Evolutionary conservation across 2,113 vertebrate genomes (phyloP).

Genomic region (Piprites chloris): DNA sequence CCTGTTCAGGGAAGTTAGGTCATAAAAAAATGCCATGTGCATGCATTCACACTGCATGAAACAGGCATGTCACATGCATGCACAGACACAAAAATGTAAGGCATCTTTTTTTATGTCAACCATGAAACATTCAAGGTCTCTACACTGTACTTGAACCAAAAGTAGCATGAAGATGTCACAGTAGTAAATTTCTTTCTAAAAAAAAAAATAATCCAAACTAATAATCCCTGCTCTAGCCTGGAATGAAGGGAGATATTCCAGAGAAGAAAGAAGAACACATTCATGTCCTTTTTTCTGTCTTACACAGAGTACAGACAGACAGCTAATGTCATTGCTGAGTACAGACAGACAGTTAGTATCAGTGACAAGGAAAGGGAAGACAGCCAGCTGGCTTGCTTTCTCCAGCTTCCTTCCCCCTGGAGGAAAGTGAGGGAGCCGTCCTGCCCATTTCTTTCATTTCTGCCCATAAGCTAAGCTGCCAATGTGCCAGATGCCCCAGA

Average conservation of each 20-base stretch:
- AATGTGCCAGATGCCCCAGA: neutral
- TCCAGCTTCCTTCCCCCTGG: neutral
- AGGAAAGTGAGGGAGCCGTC: neutral
- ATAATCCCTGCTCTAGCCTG: neutral
- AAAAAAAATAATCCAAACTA: neutral
- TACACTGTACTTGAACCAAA: neutral
- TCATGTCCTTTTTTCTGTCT: neutral
- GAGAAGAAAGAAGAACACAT: neutral
- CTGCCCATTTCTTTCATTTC: neutral
- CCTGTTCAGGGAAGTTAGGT: neutral
- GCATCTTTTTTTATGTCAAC: neutral
- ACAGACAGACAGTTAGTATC: neutral
- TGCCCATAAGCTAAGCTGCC: neutral
- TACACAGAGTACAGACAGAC: neutral
- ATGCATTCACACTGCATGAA: neutral
- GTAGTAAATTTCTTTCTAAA: neutral
- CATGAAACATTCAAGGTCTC: neutral
- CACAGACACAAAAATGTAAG: neutral
- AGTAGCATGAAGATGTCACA: neutral
- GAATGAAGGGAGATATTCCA: neutral
- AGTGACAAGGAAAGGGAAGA: neutral
- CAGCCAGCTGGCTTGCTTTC: neutral
- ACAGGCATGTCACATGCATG: neutral
- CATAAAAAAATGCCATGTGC: neutral
- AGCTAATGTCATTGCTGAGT: neutral